Evolutionary conservation across 2,797 vertebrate genomes (phyloP).

Genomic region (Galago senegalensis): DNA sequence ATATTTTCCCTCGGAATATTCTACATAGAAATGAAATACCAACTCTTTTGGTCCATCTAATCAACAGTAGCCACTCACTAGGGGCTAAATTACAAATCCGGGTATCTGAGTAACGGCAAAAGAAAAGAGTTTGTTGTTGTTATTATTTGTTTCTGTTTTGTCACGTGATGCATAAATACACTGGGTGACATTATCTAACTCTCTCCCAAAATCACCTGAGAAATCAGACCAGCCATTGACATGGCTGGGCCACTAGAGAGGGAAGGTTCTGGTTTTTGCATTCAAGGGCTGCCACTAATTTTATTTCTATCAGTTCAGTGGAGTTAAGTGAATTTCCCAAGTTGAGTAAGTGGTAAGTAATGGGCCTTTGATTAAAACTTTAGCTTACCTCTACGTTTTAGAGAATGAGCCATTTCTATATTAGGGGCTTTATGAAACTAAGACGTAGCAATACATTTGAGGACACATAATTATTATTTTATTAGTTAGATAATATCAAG

Average conservation of each 20-base stretch:
- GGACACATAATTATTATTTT: neutral
- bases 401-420: neutral
- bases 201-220: neutral
- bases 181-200: conserved; percentile 9
- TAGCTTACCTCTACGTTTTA: neutral
- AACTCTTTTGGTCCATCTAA: neutral
- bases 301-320: neutral
- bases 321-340: neutral
- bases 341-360: neutral
- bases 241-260: neutral
- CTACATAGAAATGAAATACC: neutral
- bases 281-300: neutral
- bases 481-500: neutral
- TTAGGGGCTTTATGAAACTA: neutral
- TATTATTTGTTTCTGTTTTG: conserved; percentile 13
- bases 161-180: neutral
- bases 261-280: neutral
- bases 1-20: neutral
- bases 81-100: neutral
- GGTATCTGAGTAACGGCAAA: neutral
- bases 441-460: conserved; percentile 18
- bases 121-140: neutral
- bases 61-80: neutral
- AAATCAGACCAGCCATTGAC: neutral
- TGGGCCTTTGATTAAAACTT: neutral